Percentiles rank a stretch among this genome's conserved stretches.
phyloP scores from a whole-genome alignment of 2,888 invertebrate species.

The Cerceris rybyensis region DNA sequence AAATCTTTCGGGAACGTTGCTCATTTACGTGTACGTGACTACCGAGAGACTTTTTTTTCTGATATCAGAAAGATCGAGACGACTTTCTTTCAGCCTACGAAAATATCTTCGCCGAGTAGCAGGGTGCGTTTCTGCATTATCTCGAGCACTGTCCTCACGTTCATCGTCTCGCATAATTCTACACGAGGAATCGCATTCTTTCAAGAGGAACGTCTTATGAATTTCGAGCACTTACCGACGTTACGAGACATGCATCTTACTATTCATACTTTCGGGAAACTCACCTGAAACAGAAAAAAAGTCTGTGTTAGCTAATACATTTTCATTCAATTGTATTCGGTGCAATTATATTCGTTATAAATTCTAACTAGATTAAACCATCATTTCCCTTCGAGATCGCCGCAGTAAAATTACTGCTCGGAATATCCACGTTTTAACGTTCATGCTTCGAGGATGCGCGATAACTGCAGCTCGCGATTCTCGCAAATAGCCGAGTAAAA shows the following conservation, averaged over 20 bases:
- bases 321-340: neutral
- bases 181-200: neutral
- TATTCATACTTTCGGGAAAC: constrained; percentile 27
- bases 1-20: constrained; percentile 42
- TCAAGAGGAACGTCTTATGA: neutral
- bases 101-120: constrained; percentile 7
- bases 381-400: constrained; percentile 18
- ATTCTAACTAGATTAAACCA: too few species aligned
- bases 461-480: constrained; percentile 50
- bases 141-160: constrained; percentile 13
- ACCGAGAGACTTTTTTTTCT: constrained; percentile 22
- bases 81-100: constrained; percentile 6
- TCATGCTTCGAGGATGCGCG: constrained; percentile 55
- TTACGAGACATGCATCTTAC: neutral
- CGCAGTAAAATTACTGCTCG: constrained; percentile 32
- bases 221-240: constrained; percentile 29
- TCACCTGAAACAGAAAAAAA: constrained; percentile 64
- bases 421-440: constrained; percentile 57
- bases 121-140: constrained; percentile 10
- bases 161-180: constrained; percentile 16
- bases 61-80: constrained; percentile 34
- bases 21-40: constrained; percentile 53
- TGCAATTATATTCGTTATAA: too few species aligned
- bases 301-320: constrained; percentile 1
- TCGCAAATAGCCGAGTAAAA: constrained; percentile 44